Percentiles rank a stretch among this genome's conserved stretches.
phyloP scores from a whole-genome alignment of 2,888 invertebrate genomes.

The Geophilus truncorum region DNA sequence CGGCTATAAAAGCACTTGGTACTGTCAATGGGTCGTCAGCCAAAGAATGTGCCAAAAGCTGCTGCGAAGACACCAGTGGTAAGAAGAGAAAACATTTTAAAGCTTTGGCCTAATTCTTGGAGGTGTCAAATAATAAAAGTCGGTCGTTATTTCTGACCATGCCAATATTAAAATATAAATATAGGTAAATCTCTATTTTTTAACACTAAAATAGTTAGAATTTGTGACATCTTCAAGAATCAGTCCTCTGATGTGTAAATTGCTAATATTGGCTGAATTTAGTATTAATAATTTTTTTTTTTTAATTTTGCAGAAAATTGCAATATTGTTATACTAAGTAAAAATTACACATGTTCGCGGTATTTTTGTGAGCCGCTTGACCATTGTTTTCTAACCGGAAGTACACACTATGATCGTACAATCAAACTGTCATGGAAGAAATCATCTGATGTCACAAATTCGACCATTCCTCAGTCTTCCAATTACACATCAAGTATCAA shows the following conservation, averaged over 20 bases:
- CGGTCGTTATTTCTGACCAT: background rate
- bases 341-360: background rate
- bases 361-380: background rate
- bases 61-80: background rate
- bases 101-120: no score
- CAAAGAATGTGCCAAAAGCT: conserved; percentile 16
- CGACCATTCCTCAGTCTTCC: conserved; percentile 19
- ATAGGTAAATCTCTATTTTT: no score
- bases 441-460: background rate
- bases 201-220: no score
- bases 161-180: background rate
- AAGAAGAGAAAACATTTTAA: background rate
- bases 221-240: no score
- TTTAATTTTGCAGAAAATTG: background rate
- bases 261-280: background rate
- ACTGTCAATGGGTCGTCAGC: background rate
- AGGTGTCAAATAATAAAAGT: no score
- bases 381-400: background rate
- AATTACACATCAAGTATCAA: background rate
- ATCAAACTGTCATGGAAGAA: background rate
- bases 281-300: background rate
- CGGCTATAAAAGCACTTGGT: background rate
- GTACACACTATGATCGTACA: background rate
- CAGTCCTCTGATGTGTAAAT: background rate
- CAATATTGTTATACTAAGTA: background rate